These are phyloP conservation scores for Sinocyclocheilus maitianheensis DNA, from an alignment of 2,113 vertebrate genomes.

Conservation along the genomic window DNA sequence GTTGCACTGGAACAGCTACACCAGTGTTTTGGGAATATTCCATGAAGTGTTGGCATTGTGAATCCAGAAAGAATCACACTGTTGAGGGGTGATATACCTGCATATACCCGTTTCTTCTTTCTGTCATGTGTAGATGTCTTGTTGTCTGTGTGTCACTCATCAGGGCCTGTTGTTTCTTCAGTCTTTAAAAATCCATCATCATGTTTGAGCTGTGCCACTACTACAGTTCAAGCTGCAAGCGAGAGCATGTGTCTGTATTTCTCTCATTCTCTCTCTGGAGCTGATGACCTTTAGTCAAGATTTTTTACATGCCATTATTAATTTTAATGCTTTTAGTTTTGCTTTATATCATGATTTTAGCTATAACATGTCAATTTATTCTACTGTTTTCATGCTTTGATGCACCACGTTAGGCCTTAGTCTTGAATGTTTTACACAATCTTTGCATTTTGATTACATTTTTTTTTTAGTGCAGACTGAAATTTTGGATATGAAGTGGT, in stretches of 20 bases:
- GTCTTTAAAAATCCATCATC: neutral
- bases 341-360: too few species aligned
- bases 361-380: too few species aligned
- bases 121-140: neutral
- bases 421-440: too few species aligned
- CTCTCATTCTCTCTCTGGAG: neutral
- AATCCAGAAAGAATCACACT: neutral
- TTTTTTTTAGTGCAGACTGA: neutral
- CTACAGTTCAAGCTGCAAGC: neutral
- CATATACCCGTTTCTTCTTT: neutral
- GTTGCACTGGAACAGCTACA: neutral
- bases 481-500: too few species aligned
- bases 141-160: neutral
- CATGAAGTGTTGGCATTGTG: neutral
- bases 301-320: neutral
- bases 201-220: too few species aligned
- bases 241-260: neutral
- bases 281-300: neutral
- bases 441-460: too few species aligned
- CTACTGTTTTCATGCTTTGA: too few species aligned
- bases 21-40: neutral
- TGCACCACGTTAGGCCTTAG: neutral
- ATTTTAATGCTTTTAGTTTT: too few species aligned
- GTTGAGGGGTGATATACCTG: neutral
- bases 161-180: neutral